phyloP scores from a whole-genome alignment of 2,888 invertebrate genomes.

The Baronia brevicornis region DNA sequence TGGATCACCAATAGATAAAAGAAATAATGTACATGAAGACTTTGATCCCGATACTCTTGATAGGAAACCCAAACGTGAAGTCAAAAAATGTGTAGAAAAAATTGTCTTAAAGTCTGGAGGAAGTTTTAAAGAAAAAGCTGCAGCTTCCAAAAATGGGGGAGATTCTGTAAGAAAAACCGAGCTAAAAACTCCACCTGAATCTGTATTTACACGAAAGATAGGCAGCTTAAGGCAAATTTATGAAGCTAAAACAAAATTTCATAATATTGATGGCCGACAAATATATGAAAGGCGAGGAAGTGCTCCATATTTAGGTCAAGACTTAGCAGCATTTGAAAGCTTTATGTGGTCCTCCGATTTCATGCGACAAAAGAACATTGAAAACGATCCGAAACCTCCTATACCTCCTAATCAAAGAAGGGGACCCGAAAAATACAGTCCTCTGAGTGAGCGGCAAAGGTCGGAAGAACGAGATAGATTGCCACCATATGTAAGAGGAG shows the following conservation, averaged over 20 bases:
- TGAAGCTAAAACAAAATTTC: constrained; percentile 78
- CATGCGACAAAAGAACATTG: constrained; percentile 42
- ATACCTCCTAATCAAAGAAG: constrained; percentile 56
- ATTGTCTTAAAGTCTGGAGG: constrained; percentile 80
- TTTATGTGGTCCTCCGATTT: constrained; percentile 49
- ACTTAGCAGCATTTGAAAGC: constrained; percentile 44
- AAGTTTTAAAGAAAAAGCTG: constrained; percentile 79
- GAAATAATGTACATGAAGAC: constrained; percentile 80
- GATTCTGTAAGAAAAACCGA: background rate
- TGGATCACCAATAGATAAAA: constrained; percentile 81
- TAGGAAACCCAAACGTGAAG: constrained; percentile 77
- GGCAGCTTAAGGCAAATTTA: constrained; percentile 87
- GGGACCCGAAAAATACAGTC: constrained; percentile 46
- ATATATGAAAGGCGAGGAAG: constrained; percentile 56
- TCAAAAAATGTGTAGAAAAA: constrained; percentile 61
- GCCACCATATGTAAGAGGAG: constrained; percentile 42
- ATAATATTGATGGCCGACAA: constrained; percentile 37
- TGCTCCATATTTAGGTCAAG: constrained; percentile 45
- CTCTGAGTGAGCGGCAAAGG: constrained; percentile 47
- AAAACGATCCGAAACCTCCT: constrained; percentile 55
- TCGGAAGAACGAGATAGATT: constrained; percentile 58
- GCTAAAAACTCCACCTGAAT: constrained; percentile 36
- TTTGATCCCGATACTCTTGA: constrained; percentile 92
- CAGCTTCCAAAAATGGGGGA: constrained; percentile 32
- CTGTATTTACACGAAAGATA: constrained; percentile 75